Percentiles rank a stretch among this genome's conserved stretches.
Conservation (phyloP, 1,140 invertebrate species). For the Chlorops oryzae region DNA sequence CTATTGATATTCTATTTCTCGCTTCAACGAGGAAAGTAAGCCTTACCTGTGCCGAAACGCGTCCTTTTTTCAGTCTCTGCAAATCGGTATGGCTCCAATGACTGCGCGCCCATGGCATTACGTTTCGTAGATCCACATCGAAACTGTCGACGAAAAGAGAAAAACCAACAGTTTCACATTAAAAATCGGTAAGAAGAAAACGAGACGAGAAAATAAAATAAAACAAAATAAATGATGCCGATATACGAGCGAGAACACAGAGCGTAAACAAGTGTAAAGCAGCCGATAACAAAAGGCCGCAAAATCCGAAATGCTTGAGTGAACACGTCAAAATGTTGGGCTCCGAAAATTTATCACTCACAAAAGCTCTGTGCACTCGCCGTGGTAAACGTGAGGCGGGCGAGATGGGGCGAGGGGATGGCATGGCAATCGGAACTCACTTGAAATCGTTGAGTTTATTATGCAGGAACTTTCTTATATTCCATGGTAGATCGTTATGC, state of each 20-base stretch:
- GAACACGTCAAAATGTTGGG: no score
- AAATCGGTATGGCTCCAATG: slow-evolving; percentile 81
- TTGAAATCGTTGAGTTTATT: slow-evolving; percentile 79
- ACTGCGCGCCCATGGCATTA: slow-evolving; percentile 69
- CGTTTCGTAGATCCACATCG: slow-evolving; percentile 64
- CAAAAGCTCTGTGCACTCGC: no score
- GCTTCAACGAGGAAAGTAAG: no score
- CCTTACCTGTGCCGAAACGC: slow-evolving; percentile 79
- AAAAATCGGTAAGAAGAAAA: background rate
- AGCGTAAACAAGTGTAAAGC: no score
- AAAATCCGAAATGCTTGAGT: no score
- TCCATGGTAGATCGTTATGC: slow-evolving; percentile 88
- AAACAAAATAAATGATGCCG: no score
- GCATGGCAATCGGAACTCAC: slow-evolving; percentile 41
- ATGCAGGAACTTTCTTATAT: slow-evolving; percentile 78
- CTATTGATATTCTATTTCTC: no score
- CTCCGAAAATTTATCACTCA: no score
- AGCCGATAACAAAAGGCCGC: no score
- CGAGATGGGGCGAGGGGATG: no score
- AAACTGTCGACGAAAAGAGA: slow-evolving; percentile 44
- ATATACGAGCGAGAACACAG: no score
- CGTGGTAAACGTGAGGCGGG: no score
- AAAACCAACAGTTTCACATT: background rate
- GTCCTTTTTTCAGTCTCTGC: slow-evolving; percentile 67
- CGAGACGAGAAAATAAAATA: slow-evolving; percentile 12